Evolutionary conservation across 2,888 invertebrate genomes (phyloP).

Genomic region (Nineta flava): DNA sequence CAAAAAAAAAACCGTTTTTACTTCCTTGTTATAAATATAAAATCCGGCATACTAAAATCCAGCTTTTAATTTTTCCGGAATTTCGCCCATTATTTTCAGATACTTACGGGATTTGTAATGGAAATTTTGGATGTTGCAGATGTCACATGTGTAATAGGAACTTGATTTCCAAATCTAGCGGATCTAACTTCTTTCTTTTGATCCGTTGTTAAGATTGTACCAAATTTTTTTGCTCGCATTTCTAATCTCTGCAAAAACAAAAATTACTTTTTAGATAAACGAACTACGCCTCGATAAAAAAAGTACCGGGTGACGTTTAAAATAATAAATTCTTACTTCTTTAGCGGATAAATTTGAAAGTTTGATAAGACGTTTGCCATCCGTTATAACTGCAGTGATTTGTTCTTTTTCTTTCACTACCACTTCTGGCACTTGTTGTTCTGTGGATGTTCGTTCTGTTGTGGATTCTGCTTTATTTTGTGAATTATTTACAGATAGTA

Average conservation of each 20-base stretch:
- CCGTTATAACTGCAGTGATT: conserved; percentile 11
- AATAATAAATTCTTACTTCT: conserved; percentile 27
- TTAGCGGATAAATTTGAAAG: conserved; percentile 37
- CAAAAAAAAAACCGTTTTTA: conserved; percentile 6
- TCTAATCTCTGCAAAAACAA: conserved; percentile 41
- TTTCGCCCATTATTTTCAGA: too few relatives aligned
- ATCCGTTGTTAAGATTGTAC: conserved; percentile 41
- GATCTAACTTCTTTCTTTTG: conserved; percentile 51
- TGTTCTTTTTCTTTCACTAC: conserved; percentile 9
- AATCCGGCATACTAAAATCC: not conserved
- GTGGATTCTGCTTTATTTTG: conserved; percentile 1
- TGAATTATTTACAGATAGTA: conserved; percentile 18
- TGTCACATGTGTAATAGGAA: not conserved
- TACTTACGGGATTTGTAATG: not conserved
- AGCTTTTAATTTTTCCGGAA: too few relatives aligned
- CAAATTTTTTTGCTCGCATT: conserved; percentile 69
- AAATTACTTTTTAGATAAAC: not conserved
- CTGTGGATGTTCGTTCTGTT: conserved; percentile 20
- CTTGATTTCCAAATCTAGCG: conserved; percentile 39
- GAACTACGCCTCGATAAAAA: not conserved
- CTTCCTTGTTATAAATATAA: not conserved
- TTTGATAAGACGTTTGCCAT: conserved; percentile 38
- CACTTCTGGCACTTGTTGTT: conserved; percentile 17
- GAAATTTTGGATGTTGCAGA: not conserved
- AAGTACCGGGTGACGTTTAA: too few relatives aligned